phyloP scores from a whole-genome alignment of 2,113 vertebrate genomes.

The Zeus faber region DNA sequence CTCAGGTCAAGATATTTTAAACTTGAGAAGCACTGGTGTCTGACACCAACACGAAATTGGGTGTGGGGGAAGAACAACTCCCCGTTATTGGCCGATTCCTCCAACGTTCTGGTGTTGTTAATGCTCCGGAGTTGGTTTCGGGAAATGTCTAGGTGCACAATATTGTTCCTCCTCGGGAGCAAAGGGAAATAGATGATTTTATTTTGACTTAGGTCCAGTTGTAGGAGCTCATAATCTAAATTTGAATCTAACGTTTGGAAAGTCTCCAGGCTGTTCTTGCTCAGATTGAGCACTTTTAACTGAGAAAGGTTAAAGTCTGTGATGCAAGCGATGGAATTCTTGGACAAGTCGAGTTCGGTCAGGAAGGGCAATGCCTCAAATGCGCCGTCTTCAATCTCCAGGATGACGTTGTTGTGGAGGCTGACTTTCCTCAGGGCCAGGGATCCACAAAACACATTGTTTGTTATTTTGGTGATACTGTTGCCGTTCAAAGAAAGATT shows the following conservation, averaged over 20 bases:
- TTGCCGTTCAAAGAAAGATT: conserved; percentile 85
- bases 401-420: conserved; percentile 91
- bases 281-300: conserved; percentile 84
- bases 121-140: conserved; percentile 82
- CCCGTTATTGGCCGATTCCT: conserved; percentile 42
- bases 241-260: conserved; percentile 74
- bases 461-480: conserved; percentile 84
- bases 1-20: conserved; percentile 88
- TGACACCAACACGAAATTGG: conserved; percentile 32
- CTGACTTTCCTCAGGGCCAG: conserved; percentile 74
- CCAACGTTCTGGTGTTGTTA: conserved; percentile 43
- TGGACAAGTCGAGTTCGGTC: conserved; percentile 86
- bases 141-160: conserved; percentile 84
- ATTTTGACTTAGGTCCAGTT: conserved; percentile 89
- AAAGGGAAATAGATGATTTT: conserved; percentile 83
- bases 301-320: conserved; percentile 85
- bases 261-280: conserved; percentile 88
- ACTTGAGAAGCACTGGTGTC: conserved; percentile 47
- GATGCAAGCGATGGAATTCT: conserved; percentile 94
- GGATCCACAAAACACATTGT: conserved; percentile 76
- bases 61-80: conserved; percentile 39
- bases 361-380: conserved; percentile 81
- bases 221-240: conserved; percentile 68
- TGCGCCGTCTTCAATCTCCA: conserved; percentile 92
- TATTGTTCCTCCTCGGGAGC: conserved; percentile 75